Conservation (phyloP, 2,113 vertebrate genomes). For the Onychostoma macrolepis region DNA sequence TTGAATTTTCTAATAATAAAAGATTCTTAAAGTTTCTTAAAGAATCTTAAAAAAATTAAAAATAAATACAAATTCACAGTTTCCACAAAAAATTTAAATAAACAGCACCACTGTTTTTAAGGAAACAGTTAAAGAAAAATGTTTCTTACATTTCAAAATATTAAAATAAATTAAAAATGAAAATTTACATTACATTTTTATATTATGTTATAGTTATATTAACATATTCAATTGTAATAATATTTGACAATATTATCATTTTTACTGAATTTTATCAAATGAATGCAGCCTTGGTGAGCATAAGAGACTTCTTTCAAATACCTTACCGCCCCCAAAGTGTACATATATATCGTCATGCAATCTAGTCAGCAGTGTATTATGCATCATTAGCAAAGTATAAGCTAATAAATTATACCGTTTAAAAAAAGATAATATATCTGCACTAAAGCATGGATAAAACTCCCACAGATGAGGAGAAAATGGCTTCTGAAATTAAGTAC, state of each 20-base stretch:
- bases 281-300: not conserved
- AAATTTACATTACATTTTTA: too few relatives aligned
- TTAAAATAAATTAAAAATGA: not conserved
- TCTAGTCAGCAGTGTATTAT: not conserved
- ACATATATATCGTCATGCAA: not conserved
- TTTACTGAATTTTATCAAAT: not conserved
- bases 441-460: not conserved
- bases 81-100: too few relatives aligned
- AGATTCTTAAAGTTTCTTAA: too few relatives aligned
- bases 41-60: too few relatives aligned
- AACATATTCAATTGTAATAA: too few relatives aligned
- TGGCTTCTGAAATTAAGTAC: conserved; percentile 20
- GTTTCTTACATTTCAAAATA: too few relatives aligned
- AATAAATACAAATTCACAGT: not conserved
- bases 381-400: not conserved
- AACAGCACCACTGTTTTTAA: not conserved
- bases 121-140: not conserved
- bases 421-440: not conserved
- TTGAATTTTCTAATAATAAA: too few relatives aligned
- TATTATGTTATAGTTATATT: too few relatives aligned
- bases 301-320: not conserved
- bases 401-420: not conserved
- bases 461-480: not conserved
- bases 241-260: too few relatives aligned
- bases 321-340: not conserved